These are phyloP conservation scores for Vanessa atalanta DNA, from an alignment of 1,140 invertebrate species.

Conservation along the genomic window DNA sequence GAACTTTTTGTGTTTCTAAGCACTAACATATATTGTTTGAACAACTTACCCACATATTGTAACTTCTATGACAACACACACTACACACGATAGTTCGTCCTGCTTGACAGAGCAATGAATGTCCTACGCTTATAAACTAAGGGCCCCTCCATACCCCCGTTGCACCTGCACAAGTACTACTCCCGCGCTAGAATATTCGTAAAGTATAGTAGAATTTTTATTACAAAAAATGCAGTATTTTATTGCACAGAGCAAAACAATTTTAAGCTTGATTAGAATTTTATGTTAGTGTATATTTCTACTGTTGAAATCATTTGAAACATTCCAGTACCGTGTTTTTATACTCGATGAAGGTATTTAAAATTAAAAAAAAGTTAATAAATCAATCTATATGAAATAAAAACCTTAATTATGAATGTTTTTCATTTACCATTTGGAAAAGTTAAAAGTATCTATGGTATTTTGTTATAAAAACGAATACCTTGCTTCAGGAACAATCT, in stretches of 20 bases:
- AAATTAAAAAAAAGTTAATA: no score
- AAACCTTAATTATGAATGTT: no score
- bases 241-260: conserved; percentile 9
- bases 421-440: no score
- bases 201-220: conserved; percentile 13
- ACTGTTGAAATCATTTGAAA: neutral
- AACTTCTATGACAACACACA: conserved; percentile 15
- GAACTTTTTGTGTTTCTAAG: neutral
- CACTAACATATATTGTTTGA: neutral
- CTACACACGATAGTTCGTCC: conserved; percentile 31
- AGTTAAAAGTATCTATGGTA: no score
- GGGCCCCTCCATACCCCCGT: conserved; percentile 54
- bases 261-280: neutral
- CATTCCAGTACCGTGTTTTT: no score
- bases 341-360: no score
- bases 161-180: conserved; percentile 30
- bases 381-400: no score
- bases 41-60: conserved; percentile 56
- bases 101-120: conserved; percentile 14
- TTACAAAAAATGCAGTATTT: conserved; percentile 6
- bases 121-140: conserved; percentile 60
- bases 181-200: conserved; percentile 21
- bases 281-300: conserved; percentile 1
- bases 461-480: no score
- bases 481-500: no score